Evolutionary conservation across 2,113 vertebrate species (phyloP), one percentile per base, ranked within the genome.

Genomic region (Siniperca chuatsi): DNA sequence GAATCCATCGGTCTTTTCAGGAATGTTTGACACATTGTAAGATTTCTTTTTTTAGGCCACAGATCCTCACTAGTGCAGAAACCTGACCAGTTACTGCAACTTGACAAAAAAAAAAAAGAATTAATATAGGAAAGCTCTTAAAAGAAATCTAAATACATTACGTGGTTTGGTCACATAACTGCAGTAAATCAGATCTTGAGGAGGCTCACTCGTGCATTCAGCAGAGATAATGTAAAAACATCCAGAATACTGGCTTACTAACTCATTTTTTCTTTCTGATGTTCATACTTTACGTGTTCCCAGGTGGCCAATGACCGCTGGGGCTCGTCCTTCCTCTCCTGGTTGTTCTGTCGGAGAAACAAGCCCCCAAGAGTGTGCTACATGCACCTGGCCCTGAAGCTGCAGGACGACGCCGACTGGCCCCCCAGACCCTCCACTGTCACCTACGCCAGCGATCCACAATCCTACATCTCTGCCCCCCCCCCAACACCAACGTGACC

Each of bases 321-420:
- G 95, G 94, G 91, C 35, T 90, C 93, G 4, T 92, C 89, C 21
- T 93, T 95, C 86, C 91, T 97, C 73, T 95, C 95, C 35, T 94
- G 94, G 72, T 57, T 97, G 70, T 96, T 96, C 23, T 93, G 94
- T 57, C 93, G 72, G 57, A 95, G 86, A 77, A 95, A 94, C 86
- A 96, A 94, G 82, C 90, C 92, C 0, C 96, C 97, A 33, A 96
- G 95, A 91, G 95, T 95, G 52, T 96, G 96, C 87, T 99, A 98
- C 93, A 96, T 95, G 94, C 94, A 96, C 61, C 94, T 99, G 92
- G 96, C 97, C 75, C 96, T 97, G 94, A 96, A 98, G 95, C 96
- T 99, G 89, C 92, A 95, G 91, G 94, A 97, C 6, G 96, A 97
- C 74, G 94, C 97, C 0, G 95, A 97, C 79, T 99, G 98, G 98